Conservation (phyloP, 2,797 vertebrate genomes). For the Sebastes iracundus region DNA sequence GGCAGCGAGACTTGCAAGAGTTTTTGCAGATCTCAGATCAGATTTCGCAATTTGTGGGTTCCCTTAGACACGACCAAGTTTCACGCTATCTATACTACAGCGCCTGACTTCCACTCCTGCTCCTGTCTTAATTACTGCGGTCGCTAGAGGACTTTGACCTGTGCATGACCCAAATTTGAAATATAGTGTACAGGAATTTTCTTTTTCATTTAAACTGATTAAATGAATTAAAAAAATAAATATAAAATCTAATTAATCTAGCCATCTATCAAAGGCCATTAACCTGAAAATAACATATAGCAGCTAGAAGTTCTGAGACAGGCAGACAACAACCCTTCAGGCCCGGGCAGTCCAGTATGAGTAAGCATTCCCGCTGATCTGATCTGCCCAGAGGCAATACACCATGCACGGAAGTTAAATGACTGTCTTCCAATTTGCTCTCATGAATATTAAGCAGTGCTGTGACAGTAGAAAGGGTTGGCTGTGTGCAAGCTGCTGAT, state of each 20-base stretch:
- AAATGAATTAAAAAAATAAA: not conserved
- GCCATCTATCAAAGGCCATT: constrained; percentile 9
- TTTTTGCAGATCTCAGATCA: too few relatives aligned
- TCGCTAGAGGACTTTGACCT: constrained; percentile 30
- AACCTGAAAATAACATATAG: constrained; percentile 26
- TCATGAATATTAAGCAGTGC: constrained; percentile 88
- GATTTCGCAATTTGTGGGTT: too few relatives aligned
- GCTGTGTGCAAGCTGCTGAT: constrained; percentile 79
- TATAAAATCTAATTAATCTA: not conserved
- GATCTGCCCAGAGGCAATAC: constrained; percentile 82
- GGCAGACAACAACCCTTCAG: constrained; percentile 36
- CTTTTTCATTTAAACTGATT: constrained; percentile 16
- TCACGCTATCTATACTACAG: too few relatives aligned
- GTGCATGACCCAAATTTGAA: constrained; percentile 39
- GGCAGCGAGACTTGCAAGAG: too few relatives aligned
- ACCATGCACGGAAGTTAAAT: constrained; percentile 87
- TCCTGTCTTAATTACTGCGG: too few relatives aligned
- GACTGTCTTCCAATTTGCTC: constrained; percentile 94
- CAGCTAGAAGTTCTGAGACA: constrained; percentile 27
- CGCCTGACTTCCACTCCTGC: too few relatives aligned
- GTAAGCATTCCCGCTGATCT: constrained; percentile 79
- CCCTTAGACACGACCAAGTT: too few relatives aligned
- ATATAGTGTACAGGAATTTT: not conserved
- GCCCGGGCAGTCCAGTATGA: constrained; percentile 65
- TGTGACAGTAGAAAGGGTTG: constrained; percentile 80